phyloP scores from a whole-genome alignment of 2,113 vertebrate genomes.

The Gnathonemus echidnorhynchus region DNA sequence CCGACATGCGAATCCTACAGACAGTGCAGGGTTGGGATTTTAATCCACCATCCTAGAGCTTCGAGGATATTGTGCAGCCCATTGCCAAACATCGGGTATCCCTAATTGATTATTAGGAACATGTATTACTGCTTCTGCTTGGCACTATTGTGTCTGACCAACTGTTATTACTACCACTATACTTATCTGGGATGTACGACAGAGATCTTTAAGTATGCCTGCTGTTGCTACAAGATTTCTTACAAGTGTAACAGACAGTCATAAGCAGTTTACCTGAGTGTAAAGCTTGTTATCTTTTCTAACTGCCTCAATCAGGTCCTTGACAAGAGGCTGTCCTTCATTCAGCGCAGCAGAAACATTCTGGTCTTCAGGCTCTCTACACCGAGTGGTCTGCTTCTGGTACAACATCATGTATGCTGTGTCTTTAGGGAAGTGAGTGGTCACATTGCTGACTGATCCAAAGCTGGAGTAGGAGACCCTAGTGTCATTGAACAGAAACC shows the following conservation, averaged over 20 bases:
- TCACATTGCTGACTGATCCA: constrained; percentile 66
- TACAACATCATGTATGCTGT: constrained; percentile 72
- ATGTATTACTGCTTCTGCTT: background rate
- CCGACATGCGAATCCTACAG: background rate
- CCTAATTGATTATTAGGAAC: background rate
- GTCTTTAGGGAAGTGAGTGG: constrained; percentile 72
- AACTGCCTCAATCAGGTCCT: constrained; percentile 73
- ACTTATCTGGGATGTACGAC: background rate
- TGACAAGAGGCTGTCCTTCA: constrained; percentile 52
- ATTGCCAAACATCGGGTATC: background rate
- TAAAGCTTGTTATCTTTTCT: constrained; percentile 72
- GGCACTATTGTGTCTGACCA: background rate
- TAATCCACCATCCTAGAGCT: background rate
- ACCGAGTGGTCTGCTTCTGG: constrained; percentile 45
- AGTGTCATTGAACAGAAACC: constrained; percentile 75
- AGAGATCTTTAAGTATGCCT: background rate
- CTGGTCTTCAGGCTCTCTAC: constrained; percentile 11
- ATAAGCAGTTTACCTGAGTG: constrained; percentile 59
- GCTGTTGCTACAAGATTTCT: background rate
- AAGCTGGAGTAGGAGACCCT: constrained; percentile 74
- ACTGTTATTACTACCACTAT: background rate
- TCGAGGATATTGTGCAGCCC: background rate
- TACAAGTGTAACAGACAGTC: background rate
- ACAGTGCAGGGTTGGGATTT: background rate
- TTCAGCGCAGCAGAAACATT: constrained; percentile 19